Evolutionary conservation across 2,797 vertebrate species (phyloP).

Genomic region (Limnodromus scolopaceus): DNA sequence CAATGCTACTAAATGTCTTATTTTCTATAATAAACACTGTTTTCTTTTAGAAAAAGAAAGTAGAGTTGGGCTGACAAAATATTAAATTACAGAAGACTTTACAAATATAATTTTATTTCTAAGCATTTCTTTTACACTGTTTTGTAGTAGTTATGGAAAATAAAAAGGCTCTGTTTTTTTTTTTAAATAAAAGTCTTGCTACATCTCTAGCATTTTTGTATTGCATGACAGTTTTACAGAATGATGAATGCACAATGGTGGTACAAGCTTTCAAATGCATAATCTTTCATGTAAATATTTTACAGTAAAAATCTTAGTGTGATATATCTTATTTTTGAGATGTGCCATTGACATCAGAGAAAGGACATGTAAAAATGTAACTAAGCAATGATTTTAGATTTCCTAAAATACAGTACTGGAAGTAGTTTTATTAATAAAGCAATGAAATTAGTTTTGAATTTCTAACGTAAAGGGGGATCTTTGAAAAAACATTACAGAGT

Average conservation of each 20-base stretch:
- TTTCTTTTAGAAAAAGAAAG: constrained; percentile 53
- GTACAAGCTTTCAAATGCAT: constrained; percentile 47
- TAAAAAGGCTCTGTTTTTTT: constrained; percentile 35
- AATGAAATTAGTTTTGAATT: neutral
- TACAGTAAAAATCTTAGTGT: constrained; percentile 55
- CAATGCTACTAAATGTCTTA: constrained; percentile 24
- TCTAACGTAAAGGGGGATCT: neutral
- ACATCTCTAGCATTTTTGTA: constrained; percentile 49
- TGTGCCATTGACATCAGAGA: constrained; percentile 34
- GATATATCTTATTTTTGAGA: constrained; percentile 58
- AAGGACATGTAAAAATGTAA: constrained; percentile 25
- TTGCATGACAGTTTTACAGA: constrained; percentile 66
- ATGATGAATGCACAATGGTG: constrained; percentile 56
- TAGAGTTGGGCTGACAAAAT: constrained; percentile 53
- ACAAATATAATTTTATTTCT: constrained; percentile 61
- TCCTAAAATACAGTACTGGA: constrained; percentile 19
- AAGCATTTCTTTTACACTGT: constrained; percentile 35
- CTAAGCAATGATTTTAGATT: constrained; percentile 50
- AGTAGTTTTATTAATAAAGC: neutral
- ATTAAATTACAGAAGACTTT: constrained; percentile 63
- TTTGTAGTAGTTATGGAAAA: constrained; percentile 40
- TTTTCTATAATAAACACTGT: constrained; percentile 51
- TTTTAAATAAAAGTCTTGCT: constrained; percentile 61
- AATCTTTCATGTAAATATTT: constrained; percentile 72
- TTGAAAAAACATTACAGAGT: neutral